Conservation (phyloP, 2,113 vertebrate species). For the Thunnus maccoyii region DNA sequence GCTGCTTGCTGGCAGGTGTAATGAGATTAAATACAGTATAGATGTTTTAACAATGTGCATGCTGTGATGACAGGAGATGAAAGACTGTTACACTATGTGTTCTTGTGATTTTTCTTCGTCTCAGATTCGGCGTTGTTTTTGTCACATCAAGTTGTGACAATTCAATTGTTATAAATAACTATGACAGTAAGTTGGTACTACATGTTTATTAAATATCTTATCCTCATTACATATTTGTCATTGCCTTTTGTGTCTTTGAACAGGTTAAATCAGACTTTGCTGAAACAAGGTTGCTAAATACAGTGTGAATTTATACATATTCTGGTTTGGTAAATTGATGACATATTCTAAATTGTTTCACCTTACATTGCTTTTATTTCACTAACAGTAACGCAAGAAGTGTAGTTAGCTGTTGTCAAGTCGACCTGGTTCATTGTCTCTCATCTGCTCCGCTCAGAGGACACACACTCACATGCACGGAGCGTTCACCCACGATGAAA, state of each 20-base stretch:
- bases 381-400: too few species aligned
- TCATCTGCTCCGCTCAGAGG: too few species aligned
- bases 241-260: slow-evolving; percentile 9
- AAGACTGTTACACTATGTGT: not conserved
- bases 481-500: too few species aligned
- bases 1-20: slow-evolving; percentile 8
- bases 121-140: slow-evolving; percentile 8
- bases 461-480: too few species aligned
- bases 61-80: slow-evolving; percentile 20
- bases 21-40: not conserved
- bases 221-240: not conserved
- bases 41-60: not conserved
- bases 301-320: slow-evolving; percentile 6
- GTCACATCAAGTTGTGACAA: not conserved
- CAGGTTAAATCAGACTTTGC: slow-evolving; percentile 1
- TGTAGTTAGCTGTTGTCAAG: too few species aligned
- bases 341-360: not conserved
- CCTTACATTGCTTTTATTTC: not conserved
- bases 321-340: not conserved
- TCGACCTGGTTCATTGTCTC: too few species aligned
- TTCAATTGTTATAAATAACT: not conserved
- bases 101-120: slow-evolving; percentile 13
- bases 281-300: not conserved
- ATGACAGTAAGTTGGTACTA: not conserved
- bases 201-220: not conserved